Evolutionary conservation across 2,113 vertebrate species (phyloP).

Genomic region (Chauna torquata): DNA sequence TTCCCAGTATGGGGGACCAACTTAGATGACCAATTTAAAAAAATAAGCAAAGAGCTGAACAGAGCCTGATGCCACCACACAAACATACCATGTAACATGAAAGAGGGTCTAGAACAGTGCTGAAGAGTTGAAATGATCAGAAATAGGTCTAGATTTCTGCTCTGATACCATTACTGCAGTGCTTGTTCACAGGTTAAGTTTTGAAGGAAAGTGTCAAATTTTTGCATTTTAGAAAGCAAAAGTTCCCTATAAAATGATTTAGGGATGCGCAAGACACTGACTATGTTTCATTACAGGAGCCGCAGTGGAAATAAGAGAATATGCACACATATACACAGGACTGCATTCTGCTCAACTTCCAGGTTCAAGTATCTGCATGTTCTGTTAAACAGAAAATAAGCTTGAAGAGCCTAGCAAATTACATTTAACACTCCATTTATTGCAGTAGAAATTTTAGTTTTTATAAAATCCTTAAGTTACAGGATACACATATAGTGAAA

Average conservation of each 20-base stretch:
- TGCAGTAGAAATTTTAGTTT: conserved; percentile 73
- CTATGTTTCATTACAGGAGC: background rate
- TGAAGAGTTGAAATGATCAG: background rate
- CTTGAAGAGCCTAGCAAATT: conserved; percentile 34
- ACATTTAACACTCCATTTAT: conserved; percentile 70
- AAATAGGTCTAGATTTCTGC: background rate
- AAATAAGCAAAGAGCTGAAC: background rate
- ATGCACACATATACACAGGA: background rate
- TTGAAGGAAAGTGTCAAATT: background rate
- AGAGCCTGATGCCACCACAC: background rate
- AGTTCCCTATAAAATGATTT: background rate
- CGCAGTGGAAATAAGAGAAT: background rate
- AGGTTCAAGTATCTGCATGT: conserved; percentile 4
- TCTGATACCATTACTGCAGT: background rate
- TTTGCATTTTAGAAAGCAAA: background rate
- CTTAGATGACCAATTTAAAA: background rate
- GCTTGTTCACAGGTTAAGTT: background rate
- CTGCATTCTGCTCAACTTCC: conserved; percentile 44
- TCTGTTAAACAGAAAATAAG: conserved; percentile 33
- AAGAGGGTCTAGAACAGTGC: background rate
- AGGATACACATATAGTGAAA: conserved; percentile 57
- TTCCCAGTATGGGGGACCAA: background rate
- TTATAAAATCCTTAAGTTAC: conserved; percentile 70
- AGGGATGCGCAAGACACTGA: background rate
- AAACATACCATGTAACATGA: background rate